A percentile compares a stretch with the other conserved stretches of the same genome.
Conservation (phyloP, 2,113 vertebrate species). For the Uropsilus gracilis region DNA sequence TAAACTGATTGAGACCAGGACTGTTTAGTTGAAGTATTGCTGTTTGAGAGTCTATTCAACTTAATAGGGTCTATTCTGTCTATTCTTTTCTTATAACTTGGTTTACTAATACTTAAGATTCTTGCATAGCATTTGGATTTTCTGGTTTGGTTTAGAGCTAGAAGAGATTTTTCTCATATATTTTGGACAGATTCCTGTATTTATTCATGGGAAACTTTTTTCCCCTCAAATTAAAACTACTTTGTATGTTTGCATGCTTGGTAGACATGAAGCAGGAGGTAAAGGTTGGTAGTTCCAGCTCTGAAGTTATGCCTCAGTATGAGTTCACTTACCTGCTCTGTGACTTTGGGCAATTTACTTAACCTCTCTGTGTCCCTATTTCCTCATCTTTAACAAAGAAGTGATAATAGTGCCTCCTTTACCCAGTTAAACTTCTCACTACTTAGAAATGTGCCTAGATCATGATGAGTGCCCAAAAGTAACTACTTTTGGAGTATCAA, state of each 20-base stretch:
- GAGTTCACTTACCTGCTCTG: background rate
- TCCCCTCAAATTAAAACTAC: background rate
- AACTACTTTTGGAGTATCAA: background rate
- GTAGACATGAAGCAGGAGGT: background rate
- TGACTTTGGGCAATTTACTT: background rate
- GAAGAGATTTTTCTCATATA: background rate
- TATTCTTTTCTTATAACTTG: background rate
- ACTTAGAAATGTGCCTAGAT: background rate
- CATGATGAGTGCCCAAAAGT: background rate
- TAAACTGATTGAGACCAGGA: background rate
- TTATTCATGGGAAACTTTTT: background rate
- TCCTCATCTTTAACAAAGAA: background rate
- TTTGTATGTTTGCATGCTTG: background rate
- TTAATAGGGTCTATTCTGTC: too few relatives aligned
- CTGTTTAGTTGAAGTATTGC: background rate
- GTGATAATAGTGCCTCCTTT: background rate
- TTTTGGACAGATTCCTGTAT: conserved; percentile 2
- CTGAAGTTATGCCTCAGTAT: background rate
- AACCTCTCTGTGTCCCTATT: background rate
- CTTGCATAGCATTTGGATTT: background rate
- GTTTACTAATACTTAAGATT: background rate
- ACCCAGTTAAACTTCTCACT: background rate
- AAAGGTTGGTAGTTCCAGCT: background rate
- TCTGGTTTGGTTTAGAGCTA: conserved; percentile 6
- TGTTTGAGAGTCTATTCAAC: background rate